Conservation (phyloP, 2,113 vertebrate species). For the Eulemur macaco region DNA sequence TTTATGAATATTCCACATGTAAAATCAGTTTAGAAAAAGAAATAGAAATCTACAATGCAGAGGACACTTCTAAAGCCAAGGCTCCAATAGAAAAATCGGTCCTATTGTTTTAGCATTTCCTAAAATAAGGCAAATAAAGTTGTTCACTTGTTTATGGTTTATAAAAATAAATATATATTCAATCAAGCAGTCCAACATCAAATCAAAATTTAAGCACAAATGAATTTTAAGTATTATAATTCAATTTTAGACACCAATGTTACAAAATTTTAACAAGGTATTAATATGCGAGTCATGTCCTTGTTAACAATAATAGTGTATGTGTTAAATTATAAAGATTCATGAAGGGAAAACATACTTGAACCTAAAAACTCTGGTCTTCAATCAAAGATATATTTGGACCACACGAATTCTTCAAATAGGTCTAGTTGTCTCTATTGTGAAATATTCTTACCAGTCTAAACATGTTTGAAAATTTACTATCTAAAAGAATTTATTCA, state of each 20-base stretch:
- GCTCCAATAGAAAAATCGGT: not conserved
- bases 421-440: not conserved
- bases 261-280: not conserved
- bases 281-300: not conserved
- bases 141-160: not conserved
- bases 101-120: not conserved
- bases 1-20: not conserved
- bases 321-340: constrained; percentile 8
- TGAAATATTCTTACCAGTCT: not conserved
- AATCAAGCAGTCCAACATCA: not conserved
- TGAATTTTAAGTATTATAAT: not conserved
- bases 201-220: not conserved
- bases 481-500: not conserved
- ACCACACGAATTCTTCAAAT: not conserved
- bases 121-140: constrained; percentile 25
- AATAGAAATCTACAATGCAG: not conserved
- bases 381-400: not conserved
- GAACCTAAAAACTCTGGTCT: not conserved
- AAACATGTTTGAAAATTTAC: not conserved
- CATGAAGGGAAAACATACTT: not conserved
- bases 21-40: not conserved
- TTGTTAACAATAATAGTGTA: not conserved
- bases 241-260: not conserved
- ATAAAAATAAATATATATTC: not conserved
- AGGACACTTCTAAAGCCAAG: not conserved